These are phyloP conservation scores for Drosophila leonis DNA, from an alignment of 2,888 invertebrate genomes.

Conservation along the genomic window DNA sequence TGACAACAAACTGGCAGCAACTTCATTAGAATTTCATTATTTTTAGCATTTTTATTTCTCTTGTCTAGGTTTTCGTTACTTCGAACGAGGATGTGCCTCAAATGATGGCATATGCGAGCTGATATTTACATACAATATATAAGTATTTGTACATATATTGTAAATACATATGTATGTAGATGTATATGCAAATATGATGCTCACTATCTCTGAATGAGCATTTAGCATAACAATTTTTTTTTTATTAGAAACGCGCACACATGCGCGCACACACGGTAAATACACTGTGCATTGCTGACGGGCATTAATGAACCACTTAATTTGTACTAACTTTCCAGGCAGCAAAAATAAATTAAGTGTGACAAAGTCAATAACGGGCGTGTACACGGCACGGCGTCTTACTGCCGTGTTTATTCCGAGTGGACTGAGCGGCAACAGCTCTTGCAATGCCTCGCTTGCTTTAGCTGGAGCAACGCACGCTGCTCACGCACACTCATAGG, in stretches of 20 bases:
- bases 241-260: background rate
- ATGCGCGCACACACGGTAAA: background rate
- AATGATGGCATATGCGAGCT: background rate
- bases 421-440: constrained; percentile 65
- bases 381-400: constrained; percentile 49
- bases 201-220: background rate
- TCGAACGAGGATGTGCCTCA: constrained; percentile 7
- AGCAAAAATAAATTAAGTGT: constrained; percentile 51
- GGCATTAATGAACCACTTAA: constrained; percentile 38
- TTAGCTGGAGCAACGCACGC: constrained; percentile 67
- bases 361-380: constrained; percentile 59
- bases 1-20: constrained; percentile 17
- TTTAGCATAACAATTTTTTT: background rate
- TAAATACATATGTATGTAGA: background rate
- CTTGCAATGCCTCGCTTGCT: constrained; percentile 63
- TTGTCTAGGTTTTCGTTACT: constrained; percentile 16
- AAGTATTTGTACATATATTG: background rate
- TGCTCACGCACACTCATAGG: constrained; percentile 39
- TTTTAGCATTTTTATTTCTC: constrained; percentile 43
- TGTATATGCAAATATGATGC: background rate
- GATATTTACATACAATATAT: background rate
- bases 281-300: background rate
- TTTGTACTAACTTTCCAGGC: constrained; percentile 47
- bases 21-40: constrained; percentile 45
- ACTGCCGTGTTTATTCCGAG: constrained; percentile 61